A percentile compares a stretch with the other conserved stretches of the same genome.
phyloP scores from a whole-genome alignment of 2,888 invertebrate genomes.

The Tenodera sinensis region DNA sequence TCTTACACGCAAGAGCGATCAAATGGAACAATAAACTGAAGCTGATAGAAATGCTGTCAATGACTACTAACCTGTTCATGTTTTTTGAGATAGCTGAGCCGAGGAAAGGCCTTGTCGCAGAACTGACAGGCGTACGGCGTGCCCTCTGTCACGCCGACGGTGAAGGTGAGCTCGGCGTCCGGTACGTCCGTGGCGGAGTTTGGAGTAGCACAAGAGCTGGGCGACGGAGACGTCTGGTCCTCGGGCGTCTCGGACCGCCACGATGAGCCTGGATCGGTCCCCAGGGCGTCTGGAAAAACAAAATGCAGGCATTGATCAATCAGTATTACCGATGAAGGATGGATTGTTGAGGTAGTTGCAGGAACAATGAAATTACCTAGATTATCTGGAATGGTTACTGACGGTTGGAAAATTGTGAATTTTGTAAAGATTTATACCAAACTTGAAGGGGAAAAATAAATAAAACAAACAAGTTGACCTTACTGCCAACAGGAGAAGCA shows the following conservation, averaged over 20 bases:
- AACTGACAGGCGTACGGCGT: slow-evolving; percentile 88
- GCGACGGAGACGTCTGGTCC: slow-evolving; percentile 56
- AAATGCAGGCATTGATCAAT: slow-evolving; percentile 3
- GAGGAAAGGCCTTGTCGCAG: slow-evolving; percentile 87
- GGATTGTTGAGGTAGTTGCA: not conserved
- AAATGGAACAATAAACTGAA: too few relatives aligned
- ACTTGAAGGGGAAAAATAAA: too few relatives aligned
- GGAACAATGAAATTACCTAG: not conserved
- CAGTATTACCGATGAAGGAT: not conserved
- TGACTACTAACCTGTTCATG: slow-evolving; percentile 76
- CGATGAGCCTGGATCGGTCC: slow-evolving; percentile 61
- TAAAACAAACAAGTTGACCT: too few relatives aligned
- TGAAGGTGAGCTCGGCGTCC: slow-evolving; percentile 60
- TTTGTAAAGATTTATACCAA: too few relatives aligned
- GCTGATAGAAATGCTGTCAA: too few relatives aligned
- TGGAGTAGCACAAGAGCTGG: slow-evolving; percentile 58
- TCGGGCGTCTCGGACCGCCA: slow-evolving; percentile 65
- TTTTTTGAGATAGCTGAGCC: slow-evolving; percentile 81
- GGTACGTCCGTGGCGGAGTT: slow-evolving; percentile 62
- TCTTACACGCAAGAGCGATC: too few relatives aligned
- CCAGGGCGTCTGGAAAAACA: slow-evolving; percentile 58
- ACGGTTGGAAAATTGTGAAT: too few relatives aligned
- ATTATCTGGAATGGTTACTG: not conserved
- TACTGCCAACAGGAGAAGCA: too few relatives aligned
- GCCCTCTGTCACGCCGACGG: slow-evolving; percentile 64